Base-by-base conservation (phyloP, 2,888 invertebrate genomes). In the Nebria brevicollis region DNA sequence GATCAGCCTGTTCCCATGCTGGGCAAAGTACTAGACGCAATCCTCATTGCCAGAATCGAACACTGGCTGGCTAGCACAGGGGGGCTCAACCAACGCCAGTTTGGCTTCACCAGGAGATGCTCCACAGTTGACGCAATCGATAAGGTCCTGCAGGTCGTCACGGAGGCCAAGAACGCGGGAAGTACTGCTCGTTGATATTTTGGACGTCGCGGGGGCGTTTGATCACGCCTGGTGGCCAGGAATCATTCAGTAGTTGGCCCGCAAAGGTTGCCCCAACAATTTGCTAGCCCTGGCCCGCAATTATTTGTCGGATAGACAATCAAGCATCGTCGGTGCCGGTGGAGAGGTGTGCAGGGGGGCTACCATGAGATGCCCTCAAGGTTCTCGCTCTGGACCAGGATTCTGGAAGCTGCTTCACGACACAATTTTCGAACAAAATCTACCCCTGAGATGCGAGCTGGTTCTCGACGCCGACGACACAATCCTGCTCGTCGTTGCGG, bases 161-260 rank as follows among this genome's bases (percentile, higher is more conserved):
- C 26, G 34, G 72, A n/a, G 15, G 81, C 76, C 5, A 75, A 70
- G n/a, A 72, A 68, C 10, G 65, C 25, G 74, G 78, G 3, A 77
- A 76, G 10, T 83, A 83, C 77, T 72, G 83, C 70, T 81, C 82
- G 64, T 70, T 74, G 1, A 77, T 84, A 7, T 65, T 82, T 25
- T 84, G 15, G 83, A 84, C 72, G 83, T 84, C 6, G 25, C 66
- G 20, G 84, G 84, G 25, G 86, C 86, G 20, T 86, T 87, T 68
- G 86, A 86, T 68, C 84, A 82, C 75, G 86, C 86, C 0, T 86
- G 85, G 86, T 86, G 86, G 86, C 86, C 85, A 2, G 76, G 76
- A 1, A 80, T 85, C 1, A 82, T 79, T 41, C 1, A 25, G 1
- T 74, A 83, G 43, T 75, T 85, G 64, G 77, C 82, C 0, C 26